A percentile compares a stretch with the other conserved stretches of the same genome.
phyloP scores from a whole-genome alignment of 1,140 invertebrate species.

The Chlorops oryzae region DNA sequence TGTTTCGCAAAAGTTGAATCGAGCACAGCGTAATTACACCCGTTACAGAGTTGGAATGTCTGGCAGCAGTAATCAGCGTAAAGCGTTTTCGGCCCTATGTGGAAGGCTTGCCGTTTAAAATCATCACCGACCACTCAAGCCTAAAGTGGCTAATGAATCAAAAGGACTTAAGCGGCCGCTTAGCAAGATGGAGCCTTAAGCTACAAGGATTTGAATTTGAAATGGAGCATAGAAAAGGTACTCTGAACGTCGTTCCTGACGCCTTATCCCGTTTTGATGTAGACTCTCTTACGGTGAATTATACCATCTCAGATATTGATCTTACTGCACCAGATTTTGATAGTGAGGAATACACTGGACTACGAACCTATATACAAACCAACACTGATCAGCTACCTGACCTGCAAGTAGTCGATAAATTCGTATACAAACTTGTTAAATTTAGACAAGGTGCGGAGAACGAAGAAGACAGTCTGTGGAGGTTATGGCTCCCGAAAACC shows the following conservation, averaged over 20 bases:
- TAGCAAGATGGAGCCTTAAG: conserved; percentile 35
- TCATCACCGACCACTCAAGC: conserved; percentile 35
- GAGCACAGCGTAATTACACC: conserved; percentile 18
- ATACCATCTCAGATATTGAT: background rate
- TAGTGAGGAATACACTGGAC: background rate
- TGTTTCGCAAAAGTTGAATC: conserved; percentile 14
- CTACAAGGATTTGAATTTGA: conserved; percentile 25
- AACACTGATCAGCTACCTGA: too few relatives aligned
- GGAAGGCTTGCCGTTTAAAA: conserved; percentile 37
- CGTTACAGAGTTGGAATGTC: conserved; percentile 46
- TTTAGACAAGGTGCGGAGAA: background rate
- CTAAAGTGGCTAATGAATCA: conserved; percentile 26
- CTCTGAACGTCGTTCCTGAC: conserved; percentile 35
- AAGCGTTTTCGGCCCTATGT: conserved; percentile 48
- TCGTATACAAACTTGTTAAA: background rate
- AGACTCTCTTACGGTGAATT: background rate
- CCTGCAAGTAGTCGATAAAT: too few relatives aligned
- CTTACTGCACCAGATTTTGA: conserved; percentile 1
- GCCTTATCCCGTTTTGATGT: conserved; percentile 24
- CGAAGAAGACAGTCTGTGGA: conserved; percentile 5
- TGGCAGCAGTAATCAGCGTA: conserved; percentile 46
- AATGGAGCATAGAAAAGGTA: conserved; percentile 44
- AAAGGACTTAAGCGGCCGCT: conserved; percentile 24
- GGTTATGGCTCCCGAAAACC: conserved; percentile 1
- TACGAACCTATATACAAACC: background rate